Evolutionary conservation across 1,140 invertebrate genomes (phyloP).

Genomic region (Leptinotarsa lineolata): DNA sequence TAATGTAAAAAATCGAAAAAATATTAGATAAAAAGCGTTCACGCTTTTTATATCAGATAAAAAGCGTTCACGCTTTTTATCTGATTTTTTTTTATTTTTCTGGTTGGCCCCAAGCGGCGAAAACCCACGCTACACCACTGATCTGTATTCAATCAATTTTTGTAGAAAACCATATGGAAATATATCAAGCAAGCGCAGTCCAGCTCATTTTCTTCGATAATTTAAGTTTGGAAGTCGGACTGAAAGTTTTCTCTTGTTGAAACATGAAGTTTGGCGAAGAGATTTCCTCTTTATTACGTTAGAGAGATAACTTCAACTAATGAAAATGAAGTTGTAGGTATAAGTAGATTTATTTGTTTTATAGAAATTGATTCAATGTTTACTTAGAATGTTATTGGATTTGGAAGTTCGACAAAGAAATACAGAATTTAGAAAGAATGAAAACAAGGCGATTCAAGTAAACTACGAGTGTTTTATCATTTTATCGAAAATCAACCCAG

Average conservation of each 20-base stretch:
- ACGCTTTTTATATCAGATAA: too few species aligned
- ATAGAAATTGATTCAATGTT: conserved; percentile 22
- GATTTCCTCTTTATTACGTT: conserved; percentile 16
- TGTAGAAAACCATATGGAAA: too few species aligned
- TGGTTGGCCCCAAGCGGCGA: too few species aligned
- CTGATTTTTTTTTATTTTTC: too few species aligned
- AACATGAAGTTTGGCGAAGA: conserved; percentile 5
- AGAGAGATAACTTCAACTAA: conserved; percentile 16
- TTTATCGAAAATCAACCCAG: too few species aligned
- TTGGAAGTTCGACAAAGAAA: conserved; percentile 7
- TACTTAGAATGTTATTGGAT: conserved; percentile 18
- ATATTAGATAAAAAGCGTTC: too few species aligned
- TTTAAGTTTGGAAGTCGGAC: background rate
- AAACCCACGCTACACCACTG: too few species aligned
- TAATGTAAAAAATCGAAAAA: too few species aligned
- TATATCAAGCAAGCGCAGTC: too few species aligned
- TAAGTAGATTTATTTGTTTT: conserved; percentile 21
- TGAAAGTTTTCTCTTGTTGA: background rate
- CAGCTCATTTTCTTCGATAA: background rate
- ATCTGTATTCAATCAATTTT: too few species aligned
- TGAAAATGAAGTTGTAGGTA: conserved; percentile 23
- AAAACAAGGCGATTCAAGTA: background rate
- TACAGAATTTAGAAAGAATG: conserved; percentile 10
- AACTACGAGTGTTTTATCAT: too few species aligned
- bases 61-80: too few species aligned